phyloP scores from a whole-genome alignment of 2,797 vertebrate species.

The Dermochelys coriacea region DNA sequence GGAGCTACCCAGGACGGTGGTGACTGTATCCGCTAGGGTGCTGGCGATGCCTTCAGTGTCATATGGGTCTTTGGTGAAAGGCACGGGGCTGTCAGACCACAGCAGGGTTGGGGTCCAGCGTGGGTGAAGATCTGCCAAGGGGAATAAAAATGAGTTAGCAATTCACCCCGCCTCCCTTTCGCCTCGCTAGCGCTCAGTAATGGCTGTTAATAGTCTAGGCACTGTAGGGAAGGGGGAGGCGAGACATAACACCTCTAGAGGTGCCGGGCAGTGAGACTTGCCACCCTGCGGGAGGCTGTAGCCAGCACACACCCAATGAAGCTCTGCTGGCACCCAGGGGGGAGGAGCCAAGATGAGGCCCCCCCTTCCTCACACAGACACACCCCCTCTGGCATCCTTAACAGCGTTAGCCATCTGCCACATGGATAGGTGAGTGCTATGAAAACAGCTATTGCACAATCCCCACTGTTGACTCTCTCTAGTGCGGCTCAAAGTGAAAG shows the following conservation, averaged over 20 bases:
- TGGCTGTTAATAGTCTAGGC: accelerated
- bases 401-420: background rate
- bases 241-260: accelerated
- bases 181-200: accelerated
- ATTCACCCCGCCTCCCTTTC: accelerated
- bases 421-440: background rate
- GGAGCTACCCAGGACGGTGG: constrained; percentile 87
- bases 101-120: constrained; percentile 67
- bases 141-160: background rate
- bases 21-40: constrained; percentile 78
- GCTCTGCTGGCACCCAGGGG: background rate
- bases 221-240: background rate
- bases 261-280: accelerated
- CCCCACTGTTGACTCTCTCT: background rate
- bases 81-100: constrained; percentile 69
- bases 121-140: constrained; percentile 73
- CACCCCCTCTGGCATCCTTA: background rate
- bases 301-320: accelerated
- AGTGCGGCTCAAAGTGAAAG: background rate
- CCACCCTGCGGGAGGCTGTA: background rate
- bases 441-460: background rate
- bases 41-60: constrained; percentile 62
- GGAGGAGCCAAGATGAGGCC: background rate
- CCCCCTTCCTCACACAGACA: background rate
- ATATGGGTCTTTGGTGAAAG: constrained; percentile 65